Base-by-base conservation (phyloP, 2,888 invertebrate species). In the Diaperis boleti region DNA sequence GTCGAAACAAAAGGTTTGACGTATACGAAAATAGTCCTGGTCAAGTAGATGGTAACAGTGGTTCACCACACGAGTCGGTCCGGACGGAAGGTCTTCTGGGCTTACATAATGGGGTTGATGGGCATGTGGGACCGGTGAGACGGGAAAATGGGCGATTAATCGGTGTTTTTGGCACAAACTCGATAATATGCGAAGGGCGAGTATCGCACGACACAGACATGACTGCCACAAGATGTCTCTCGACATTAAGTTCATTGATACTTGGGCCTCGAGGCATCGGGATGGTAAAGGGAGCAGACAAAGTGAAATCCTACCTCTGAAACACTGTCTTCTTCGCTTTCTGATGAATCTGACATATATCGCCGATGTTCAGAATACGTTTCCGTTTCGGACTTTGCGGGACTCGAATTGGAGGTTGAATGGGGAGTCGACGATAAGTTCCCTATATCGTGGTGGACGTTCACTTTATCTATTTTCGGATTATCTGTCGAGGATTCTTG, bases 311-410 rank as follows among this genome's bases (percentile, higher is more conserved):
- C 88, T 90, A 96, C 95, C 94, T 95, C 95, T 79, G 95, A 95
- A 82, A 94, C 94, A 85, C 95, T 95, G 83, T 95, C 96, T 85
- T 95, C 95, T 83, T 96, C 96, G 83, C 95, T 95, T 86, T 94
- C 95, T 79, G 95, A 95, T 83, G 95, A 90, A 87, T 95, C 95
- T 84, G 93, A 92, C 87, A 94, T 93, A 88, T 90, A 92, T 86
- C 92, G 91, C 81, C 91, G 90, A 82, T 91, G 92, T 82, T 92
- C 92, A 81, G 90, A 89, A 86, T 89, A 91, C 82, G 92, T 92
- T 87, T 93, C 93, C 82, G 92, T 92, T 86, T 91, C 91, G 81
- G 92, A 90, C 86, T 90, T 90, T 82, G 89, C 89, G 83, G 90
- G 90, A 86, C 90, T 91, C 82, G 90, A 90, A 86, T 89, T 89